These are phyloP conservation scores for Arenicola marina DNA, from an alignment of 2,888 invertebrate genomes.

Conservation along the genomic window DNA sequence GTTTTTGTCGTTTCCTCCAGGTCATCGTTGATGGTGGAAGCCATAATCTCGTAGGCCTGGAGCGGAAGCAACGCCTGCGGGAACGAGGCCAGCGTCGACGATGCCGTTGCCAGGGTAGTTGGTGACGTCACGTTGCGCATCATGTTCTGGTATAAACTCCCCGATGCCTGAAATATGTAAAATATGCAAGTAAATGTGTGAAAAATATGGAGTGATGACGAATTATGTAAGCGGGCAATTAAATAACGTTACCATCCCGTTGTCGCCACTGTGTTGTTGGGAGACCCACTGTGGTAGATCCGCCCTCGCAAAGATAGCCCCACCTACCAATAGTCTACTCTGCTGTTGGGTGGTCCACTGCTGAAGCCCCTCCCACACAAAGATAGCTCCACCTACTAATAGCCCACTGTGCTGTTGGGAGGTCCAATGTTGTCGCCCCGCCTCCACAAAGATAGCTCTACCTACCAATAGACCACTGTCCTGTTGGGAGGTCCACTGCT, in stretches of 20 bases:
- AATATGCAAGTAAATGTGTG: neutral
- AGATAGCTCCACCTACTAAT: slow-evolving; percentile 18
- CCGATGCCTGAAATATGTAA: neutral
- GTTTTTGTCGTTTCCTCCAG: slow-evolving; percentile 33
- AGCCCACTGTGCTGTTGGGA: slow-evolving; percentile 34
- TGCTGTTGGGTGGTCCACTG: too few relatives aligned
- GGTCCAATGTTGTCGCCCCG: slow-evolving; percentile 25
- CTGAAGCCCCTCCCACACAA: too few relatives aligned
- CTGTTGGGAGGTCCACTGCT: too few relatives aligned
- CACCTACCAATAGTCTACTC: too few relatives aligned
- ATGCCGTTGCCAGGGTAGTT: neutral
- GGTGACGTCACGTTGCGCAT: slow-evolving; percentile 2
- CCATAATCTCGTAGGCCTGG: slow-evolving; percentile 27
- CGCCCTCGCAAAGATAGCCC: too few relatives aligned
- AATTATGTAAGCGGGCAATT: too few relatives aligned
- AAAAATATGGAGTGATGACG: neutral
- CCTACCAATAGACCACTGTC: too few relatives aligned
- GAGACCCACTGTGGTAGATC: too few relatives aligned
- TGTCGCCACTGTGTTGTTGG: too few relatives aligned
- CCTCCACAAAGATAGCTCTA: neutral
- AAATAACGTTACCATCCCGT: too few relatives aligned
- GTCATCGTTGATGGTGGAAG: slow-evolving; percentile 33
- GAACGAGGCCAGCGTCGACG: slow-evolving; percentile 1
- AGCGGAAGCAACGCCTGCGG: slow-evolving; percentile 16
- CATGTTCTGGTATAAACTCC: slow-evolving; percentile 12